A percentile compares a stretch with the other conserved stretches of the same genome.
Evolutionary conservation across 2,888 invertebrate species (phyloP).

Genomic region (Chrysotoxum bicinctum): DNA sequence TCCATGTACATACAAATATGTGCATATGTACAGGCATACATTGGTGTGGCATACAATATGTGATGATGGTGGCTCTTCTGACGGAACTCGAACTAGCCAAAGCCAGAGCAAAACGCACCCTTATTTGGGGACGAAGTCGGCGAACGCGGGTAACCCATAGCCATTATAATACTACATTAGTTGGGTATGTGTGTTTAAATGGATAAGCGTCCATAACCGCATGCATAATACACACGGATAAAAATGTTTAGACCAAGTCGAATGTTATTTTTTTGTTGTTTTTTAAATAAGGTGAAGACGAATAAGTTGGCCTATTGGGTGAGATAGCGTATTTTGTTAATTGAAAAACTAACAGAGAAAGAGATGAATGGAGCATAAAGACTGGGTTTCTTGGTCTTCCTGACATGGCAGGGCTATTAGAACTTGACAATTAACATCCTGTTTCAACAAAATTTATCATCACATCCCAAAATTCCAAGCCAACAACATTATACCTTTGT

Average conservation of each 20-base stretch:
- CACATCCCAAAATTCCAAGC: no score
- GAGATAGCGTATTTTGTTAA: background rate
- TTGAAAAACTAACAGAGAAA: background rate
- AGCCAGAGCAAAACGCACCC: constrained; percentile 58
- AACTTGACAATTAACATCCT: background rate
- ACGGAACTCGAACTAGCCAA: constrained; percentile 43
- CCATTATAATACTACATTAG: constrained; percentile 15
- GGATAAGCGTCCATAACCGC: constrained; percentile 66
- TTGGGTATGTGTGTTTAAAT: constrained; percentile 40
- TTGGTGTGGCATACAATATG: constrained; percentile 49
- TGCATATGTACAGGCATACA: no score
- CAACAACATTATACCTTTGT: no score
- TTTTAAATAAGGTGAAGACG: background rate
- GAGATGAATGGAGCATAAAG: background rate
- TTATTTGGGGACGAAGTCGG: constrained; percentile 66
- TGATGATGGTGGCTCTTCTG: background rate
- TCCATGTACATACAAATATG: background rate
- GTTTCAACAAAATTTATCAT: background rate
- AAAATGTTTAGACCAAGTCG: constrained; percentile 53
- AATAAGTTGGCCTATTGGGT: background rate
- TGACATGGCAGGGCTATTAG: background rate
- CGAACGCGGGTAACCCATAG: constrained; percentile 28
- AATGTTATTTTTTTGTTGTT: constrained; percentile 39
- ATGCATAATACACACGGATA: constrained; percentile 58
- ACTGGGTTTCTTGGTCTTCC: background rate